Base-by-base conservation (phyloP, 2,113 vertebrate species). In the Boulengeromyrus knoepffleri region DNA sequence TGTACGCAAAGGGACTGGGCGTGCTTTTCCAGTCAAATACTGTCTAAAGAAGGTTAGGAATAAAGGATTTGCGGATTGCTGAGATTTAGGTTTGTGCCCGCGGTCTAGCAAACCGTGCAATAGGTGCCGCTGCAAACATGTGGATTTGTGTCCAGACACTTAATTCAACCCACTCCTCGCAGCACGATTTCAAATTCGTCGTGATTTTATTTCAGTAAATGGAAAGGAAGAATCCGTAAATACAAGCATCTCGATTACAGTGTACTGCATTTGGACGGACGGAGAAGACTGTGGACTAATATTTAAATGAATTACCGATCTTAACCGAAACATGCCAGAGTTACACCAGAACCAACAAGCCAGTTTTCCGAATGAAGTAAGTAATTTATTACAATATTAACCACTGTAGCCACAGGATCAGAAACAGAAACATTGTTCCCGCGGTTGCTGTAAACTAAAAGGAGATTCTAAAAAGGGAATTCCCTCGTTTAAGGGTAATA, bases 141-240 rank as follows among this genome's bases (percentile, higher is more conserved):
- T 90, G 89, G 89, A 90, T 90, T 90, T 90, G n/a, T 90, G 13
- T 56, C 89, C 21, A 13, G 89, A 46, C 52, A 88, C 17, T 24
- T 56, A 39, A 58, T 27, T 10, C 36, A 36, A 58, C 50, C 31
- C 17, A 8, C 86, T 58, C 13, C 52, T 58, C 10, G 5, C 12
- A 42, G 31, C 31, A 88, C 31, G n/a, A 31, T 62, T 87, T 88
- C 15, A 24, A 85, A 46, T 85, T 39, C 39, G 45, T 47, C 83
- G 36, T 85, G 21, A 85, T 47, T 85, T 47, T 87, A n/a, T 53
- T 50, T 53, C 13, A 52, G 8, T 19, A 87, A 87, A 87, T 17
- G 46, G 27, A 52, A 53, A 53, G 45, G 52, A 87, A 86, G 10
- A 12, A 86, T 50, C 39, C 47, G 27, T 12, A 46, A 46, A n/a